phyloP scores from a whole-genome alignment of 2,888 invertebrate genomes.

The Coelinius sp. region DNA sequence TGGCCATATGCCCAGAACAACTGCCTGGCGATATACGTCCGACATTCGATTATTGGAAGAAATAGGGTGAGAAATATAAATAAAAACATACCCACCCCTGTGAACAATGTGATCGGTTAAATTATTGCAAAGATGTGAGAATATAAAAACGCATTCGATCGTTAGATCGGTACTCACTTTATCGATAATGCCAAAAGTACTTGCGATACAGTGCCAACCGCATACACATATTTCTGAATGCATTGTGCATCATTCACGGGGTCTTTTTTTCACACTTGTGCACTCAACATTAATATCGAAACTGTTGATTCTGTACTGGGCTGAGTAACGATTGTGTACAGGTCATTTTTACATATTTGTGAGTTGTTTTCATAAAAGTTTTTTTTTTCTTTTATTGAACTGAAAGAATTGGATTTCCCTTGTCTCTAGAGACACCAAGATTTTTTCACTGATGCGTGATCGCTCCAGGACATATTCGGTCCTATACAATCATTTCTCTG shows the following conservation, averaged over 20 bases:
- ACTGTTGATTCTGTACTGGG: not conserved
- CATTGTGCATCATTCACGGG: not conserved
- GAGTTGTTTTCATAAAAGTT: no score
- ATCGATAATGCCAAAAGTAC: not conserved
- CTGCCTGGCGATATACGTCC: constrained; percentile 49
- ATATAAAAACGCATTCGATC: constrained; percentile 6
- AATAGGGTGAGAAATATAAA: constrained; percentile 56
- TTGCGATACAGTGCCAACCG: not conserved
- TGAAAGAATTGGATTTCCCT: no score
- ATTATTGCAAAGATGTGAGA: not conserved
- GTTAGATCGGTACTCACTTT: not conserved
- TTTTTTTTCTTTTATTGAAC: no score
- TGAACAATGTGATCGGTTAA: not conserved
- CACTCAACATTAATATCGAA: not conserved
- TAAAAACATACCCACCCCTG: constrained; percentile 39
- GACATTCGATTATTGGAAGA: constrained; percentile 55
- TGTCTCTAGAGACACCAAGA: no score
- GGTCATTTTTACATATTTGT: no score
- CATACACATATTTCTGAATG: not conserved
- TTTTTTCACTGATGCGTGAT: not conserved
- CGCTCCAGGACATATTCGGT: not conserved
- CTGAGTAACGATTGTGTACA: no score
- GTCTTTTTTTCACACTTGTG: not conserved
- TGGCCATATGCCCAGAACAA: constrained; percentile 54
- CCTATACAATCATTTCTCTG: not conserved